Evolutionary conservation across 2,888 invertebrate genomes (phyloP), one percentile per base, ranked within the genome.

Genomic region (Drosophila rellima): DNA sequence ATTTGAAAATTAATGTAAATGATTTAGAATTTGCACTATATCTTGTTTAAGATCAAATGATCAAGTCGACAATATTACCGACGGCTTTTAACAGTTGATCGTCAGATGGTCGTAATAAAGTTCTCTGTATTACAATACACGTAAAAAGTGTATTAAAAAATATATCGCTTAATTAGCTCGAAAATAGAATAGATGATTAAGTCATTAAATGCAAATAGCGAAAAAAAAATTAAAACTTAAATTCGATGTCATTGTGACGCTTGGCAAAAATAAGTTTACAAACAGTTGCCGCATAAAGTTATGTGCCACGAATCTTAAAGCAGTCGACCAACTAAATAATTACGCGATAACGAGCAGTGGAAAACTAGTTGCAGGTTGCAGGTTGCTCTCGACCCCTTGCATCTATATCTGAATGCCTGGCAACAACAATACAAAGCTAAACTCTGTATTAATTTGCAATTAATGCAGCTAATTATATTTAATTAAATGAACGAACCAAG

Each of bases 391-490:
- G 0, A 29, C 15, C 42, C 31, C 37, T 26, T 56, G 44, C 33
- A 29, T 31, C 33, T 33, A 13, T 33, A 4, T 40, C 29, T 29
- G 18, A 10, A 31, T 50, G 59, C 74, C 55, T 62, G 73, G 74
- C 81, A 83, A 86, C 82, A 85, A 73, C 85, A 82, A 73, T 71
- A 71, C 69, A 65, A 74, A 82, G 73, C 72, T 82, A 88, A 89
- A 80, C 83, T 89, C 81, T 85, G 89, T 89, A 89, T 86, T 89
- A 86, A 89, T 89, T 88, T 88, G 82, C 88, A 88, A 86, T 86
- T 86, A 89, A 89, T 86, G 86, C 81, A 88, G 83, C 90, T 86
- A 86, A 86, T 86, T 86, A 86, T 80, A 89, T 86, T 88, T 86
- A 86, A 86, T 86, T 89, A 86, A 88, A 88, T 83, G 86, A 86